These are phyloP conservation scores for Mus caroli DNA, from an alignment of 2,797 vertebrate genomes.

Conservation along the genomic window DNA sequence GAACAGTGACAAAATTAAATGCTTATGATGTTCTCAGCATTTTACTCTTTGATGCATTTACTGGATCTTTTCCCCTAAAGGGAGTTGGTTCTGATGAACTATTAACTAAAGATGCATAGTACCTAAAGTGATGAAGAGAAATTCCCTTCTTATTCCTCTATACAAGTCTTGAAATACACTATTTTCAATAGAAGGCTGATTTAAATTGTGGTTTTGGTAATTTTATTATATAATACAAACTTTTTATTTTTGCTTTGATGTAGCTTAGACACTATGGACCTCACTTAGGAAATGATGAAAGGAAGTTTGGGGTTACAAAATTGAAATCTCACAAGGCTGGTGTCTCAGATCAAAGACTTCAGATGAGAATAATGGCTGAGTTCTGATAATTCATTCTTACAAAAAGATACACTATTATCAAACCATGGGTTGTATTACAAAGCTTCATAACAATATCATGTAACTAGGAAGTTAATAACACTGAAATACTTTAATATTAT, in stretches of 20 bases:
- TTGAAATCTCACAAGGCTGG: constrained; percentile 81
- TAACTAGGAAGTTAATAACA: constrained; percentile 70
- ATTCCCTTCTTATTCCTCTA: constrained; percentile 64
- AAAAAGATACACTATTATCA: constrained; percentile 79
- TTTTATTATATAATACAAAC: constrained; percentile 76
- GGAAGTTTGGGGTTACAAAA: constrained; percentile 83
- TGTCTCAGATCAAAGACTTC: constrained; percentile 85
- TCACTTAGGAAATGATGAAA: constrained; percentile 86
- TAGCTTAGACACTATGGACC: constrained; percentile 79
- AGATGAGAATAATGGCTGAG: constrained; percentile 81
- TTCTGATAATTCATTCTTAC: constrained; percentile 81
- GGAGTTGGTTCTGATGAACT: constrained; percentile 51
- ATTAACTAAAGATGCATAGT: constrained; percentile 68
- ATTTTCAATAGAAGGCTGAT: constrained; percentile 80
- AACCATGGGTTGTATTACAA: constrained; percentile 72
- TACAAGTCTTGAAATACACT: constrained; percentile 73
- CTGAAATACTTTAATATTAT: constrained; percentile 75
- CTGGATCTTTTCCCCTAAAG: background rate
- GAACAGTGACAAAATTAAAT: constrained; percentile 40
- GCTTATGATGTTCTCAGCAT: constrained; percentile 68
- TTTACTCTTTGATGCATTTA: constrained; percentile 69
- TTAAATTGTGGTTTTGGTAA: constrained; percentile 82
- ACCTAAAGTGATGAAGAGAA: constrained; percentile 70
- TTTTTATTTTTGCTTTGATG: constrained; percentile 85
- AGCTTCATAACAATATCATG: constrained; percentile 73